Percentiles rank a stretch among this genome's conserved stretches.
Evolutionary conservation across 2,113 vertebrate genomes (phyloP).

Genomic region (Collichthys lucidus): DNA sequence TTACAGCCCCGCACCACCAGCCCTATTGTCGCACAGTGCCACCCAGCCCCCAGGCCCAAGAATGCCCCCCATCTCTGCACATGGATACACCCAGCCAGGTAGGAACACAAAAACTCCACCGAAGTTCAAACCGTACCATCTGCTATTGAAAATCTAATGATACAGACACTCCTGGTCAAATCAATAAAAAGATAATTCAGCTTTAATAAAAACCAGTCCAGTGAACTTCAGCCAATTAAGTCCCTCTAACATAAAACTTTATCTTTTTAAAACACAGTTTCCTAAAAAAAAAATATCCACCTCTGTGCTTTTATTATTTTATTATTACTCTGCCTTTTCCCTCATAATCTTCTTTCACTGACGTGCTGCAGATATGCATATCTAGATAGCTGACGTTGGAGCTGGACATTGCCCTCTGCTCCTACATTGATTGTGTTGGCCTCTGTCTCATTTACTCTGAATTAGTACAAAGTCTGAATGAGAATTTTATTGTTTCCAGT

Average conservation of each 20-base stretch:
- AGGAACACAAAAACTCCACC: slow-evolving; percentile 15
- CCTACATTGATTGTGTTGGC: slow-evolving; percentile 44
- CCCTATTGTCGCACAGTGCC: slow-evolving; percentile 81
- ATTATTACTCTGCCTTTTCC: not conserved
- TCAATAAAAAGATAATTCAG: slow-evolving; percentile 33
- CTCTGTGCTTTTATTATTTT: not conserved
- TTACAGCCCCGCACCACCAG: slow-evolving; percentile 81
- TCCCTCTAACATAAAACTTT: not conserved
- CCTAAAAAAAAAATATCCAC: not conserved
- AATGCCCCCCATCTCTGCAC: slow-evolving; percentile 64
- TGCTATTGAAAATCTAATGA: not conserved
- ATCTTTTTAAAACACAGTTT: not conserved
- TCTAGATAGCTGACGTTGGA: slow-evolving; percentile 75
- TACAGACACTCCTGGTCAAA: not conserved
- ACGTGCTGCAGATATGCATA: slow-evolving; percentile 46
- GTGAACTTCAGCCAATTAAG: not conserved
- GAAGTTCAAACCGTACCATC: not conserved
- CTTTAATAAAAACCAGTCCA: slow-evolving; percentile 13
- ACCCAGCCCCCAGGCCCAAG: slow-evolving; percentile 81
- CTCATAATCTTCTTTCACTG: slow-evolving; percentile 8
- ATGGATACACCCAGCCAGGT: slow-evolving; percentile 74
- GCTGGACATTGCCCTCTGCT: slow-evolving; percentile 78
- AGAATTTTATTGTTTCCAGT: not conserved
- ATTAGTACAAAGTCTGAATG: slow-evolving; percentile 68
- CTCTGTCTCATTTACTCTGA: slow-evolving; percentile 39